Conservation (phyloP, 2,113 vertebrate species). For the Phrynosoma platyrhinos region DNA sequence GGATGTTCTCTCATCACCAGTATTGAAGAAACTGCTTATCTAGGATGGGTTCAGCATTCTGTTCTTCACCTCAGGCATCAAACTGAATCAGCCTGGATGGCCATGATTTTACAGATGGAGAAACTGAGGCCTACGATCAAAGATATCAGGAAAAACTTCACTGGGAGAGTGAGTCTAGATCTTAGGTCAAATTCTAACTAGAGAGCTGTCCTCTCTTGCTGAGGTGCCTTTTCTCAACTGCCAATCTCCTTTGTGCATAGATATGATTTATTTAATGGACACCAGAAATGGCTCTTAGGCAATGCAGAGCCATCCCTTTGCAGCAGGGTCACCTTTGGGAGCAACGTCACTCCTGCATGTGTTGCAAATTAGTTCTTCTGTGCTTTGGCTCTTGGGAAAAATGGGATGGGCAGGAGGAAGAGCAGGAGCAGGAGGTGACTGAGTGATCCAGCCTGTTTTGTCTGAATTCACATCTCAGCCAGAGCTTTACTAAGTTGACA, state of each 20-base stretch:
- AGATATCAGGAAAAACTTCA: too few relatives aligned
- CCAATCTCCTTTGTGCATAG: rapidly evolving
- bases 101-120: too few relatives aligned
- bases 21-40: too few relatives aligned
- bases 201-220: not conserved
- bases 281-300: not conserved
- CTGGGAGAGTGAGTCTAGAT: too few relatives aligned
- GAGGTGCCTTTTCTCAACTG: not conserved
- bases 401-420: not conserved
- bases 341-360: conserved; percentile 29
- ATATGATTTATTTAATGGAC: rapidly evolving
- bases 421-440: not conserved
- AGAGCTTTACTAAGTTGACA: not conserved
- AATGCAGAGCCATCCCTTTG: not conserved
- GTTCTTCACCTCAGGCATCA: too few relatives aligned
- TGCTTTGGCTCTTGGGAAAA: conserved; percentile 63
- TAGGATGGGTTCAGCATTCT: too few relatives aligned
- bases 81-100: too few relatives aligned
- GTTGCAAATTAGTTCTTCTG: conserved; percentile 55
- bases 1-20: too few relatives aligned
- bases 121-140: too few relatives aligned
- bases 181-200: not conserved
- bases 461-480: not conserved
- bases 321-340: not conserved
- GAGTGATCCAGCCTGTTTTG: conserved; percentile 25